phyloP scores from a whole-genome alignment of 2,797 vertebrate genomes.

The Scyliorhinus canicula region DNA sequence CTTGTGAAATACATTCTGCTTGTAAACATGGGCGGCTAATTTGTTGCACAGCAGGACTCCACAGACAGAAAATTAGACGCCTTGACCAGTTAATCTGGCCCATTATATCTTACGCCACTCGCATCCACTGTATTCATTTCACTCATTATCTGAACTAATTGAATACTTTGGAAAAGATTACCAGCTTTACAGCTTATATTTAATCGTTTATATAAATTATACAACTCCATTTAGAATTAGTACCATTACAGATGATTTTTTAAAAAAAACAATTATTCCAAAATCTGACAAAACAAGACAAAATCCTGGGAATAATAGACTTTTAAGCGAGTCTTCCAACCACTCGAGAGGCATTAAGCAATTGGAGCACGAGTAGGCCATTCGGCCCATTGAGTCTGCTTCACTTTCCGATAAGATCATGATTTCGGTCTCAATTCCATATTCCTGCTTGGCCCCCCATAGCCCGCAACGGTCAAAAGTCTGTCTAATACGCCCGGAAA shows the following conservation, averaged over 20 bases:
- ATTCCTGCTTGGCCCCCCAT: no score
- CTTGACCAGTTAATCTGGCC: neutral
- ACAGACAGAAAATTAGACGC: neutral
- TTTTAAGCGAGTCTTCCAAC: no score
- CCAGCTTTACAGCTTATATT: neutral
- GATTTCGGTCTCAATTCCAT: no score
- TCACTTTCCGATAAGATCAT: no score
- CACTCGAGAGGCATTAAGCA: no score
- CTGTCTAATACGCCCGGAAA: no score
- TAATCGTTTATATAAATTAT: neutral
- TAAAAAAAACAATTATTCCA: neutral
- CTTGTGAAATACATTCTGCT: neutral
- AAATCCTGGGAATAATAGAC: no score
- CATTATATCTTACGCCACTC: neutral
- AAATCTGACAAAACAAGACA: no score
- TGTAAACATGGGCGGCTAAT: neutral
- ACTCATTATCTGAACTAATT: neutral
- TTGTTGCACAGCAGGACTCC: neutral
- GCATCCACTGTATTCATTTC: neutral
- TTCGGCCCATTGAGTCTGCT: no score
- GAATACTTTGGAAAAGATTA: neutral
- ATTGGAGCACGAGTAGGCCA: no score
- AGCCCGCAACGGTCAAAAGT: no score
- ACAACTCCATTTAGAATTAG: neutral
- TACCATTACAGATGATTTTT: neutral